A percentile compares a stretch with the other conserved stretches of the same genome.
Evolutionary conservation across 2,888 invertebrate species (phyloP).

Genomic region (Drosophila pegasa): DNA sequence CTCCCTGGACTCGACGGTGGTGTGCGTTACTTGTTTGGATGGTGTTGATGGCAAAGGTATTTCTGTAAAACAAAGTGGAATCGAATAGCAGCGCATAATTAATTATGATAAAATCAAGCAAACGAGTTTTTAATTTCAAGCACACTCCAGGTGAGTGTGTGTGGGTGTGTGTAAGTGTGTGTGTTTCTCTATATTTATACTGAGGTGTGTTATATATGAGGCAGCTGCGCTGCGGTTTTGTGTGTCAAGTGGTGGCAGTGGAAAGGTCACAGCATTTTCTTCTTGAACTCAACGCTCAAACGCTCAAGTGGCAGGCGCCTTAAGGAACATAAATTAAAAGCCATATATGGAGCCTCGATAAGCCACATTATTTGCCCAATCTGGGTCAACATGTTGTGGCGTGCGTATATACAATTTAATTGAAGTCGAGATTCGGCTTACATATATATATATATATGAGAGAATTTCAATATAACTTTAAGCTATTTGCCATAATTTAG

Average conservation of each 20-base stretch:
- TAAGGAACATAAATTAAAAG: conserved; percentile 28
- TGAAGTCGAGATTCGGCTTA: conserved; percentile 9
- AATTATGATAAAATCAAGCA: conserved; percentile 64
- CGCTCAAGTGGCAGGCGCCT: conserved; percentile 50
- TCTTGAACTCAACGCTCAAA: conserved; percentile 28
- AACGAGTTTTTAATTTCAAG: conserved; percentile 64
- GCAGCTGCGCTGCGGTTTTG: conserved; percentile 44
- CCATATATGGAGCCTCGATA: conserved; percentile 20
- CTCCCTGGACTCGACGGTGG: conserved; percentile 84
- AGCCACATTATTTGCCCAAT: conserved; percentile 40
- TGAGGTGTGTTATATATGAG: background rate
- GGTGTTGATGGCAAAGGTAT: conserved; percentile 95
- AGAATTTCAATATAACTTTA: background rate
- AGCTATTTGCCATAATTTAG: background rate
- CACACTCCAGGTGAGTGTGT: background rate
- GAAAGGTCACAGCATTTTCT: conserved; percentile 42
- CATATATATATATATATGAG: too few species aligned
- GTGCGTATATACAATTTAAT: conserved; percentile 8
- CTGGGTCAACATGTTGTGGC: conserved; percentile 35
- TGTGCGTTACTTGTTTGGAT: conserved; percentile 88
- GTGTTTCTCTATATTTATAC: background rate
- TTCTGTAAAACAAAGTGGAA: conserved; percentile 87
- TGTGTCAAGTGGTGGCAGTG: conserved; percentile 50
- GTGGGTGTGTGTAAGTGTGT: conserved; percentile 5
- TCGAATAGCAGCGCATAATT: conserved; percentile 71